Percentiles rank a stretch among this genome's conserved stretches.
These are phyloP conservation scores for Halyomorpha halys DNA, from an alignment of 1,140 invertebrate species.

Conservation along the genomic window DNA sequence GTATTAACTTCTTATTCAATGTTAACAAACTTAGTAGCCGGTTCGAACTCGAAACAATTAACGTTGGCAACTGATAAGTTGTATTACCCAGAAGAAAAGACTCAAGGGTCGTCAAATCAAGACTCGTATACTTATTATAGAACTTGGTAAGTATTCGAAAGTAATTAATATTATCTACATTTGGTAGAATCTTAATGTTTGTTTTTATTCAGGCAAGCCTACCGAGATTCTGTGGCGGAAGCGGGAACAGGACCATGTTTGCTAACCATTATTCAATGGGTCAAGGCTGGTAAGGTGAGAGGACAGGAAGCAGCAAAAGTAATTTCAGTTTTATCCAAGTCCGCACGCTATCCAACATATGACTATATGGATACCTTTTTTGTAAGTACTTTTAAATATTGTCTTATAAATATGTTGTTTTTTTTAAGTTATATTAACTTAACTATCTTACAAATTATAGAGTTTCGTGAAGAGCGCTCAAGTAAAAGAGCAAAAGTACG, in stretches of 20 bases:
- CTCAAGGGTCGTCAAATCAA: slow-evolving; percentile 20
- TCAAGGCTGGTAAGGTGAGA: slow-evolving; percentile 42
- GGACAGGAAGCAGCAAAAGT: slow-evolving; percentile 44
- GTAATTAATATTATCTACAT: neutral
- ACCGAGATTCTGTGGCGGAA: slow-evolving; percentile 50
- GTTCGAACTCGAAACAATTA: slow-evolving; percentile 47
- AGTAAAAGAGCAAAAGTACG: slow-evolving; percentile 37
- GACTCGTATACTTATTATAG: slow-evolving; percentile 26
- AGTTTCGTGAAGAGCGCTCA: slow-evolving; percentile 39
- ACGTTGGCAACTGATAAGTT: slow-evolving; percentile 37
- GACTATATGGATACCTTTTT: slow-evolving; percentile 48
- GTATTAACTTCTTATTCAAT: slow-evolving; percentile 51
- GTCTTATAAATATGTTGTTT: no score
- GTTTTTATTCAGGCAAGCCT: slow-evolving; percentile 38
- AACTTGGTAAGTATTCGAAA: slow-evolving; percentile 28
- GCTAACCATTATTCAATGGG: slow-evolving; percentile 46
- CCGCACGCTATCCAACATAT: slow-evolving; percentile 47
- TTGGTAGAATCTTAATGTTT: neutral
- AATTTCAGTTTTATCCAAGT: slow-evolving; percentile 39
- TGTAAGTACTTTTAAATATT: slow-evolving; percentile 36
- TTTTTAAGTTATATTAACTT: no score
- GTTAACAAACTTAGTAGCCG: slow-evolving; percentile 44
- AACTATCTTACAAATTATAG: slow-evolving; percentile 29
- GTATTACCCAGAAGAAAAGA: slow-evolving; percentile 37
- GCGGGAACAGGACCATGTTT: slow-evolving; percentile 54